Percentiles rank a stretch among this genome's conserved stretches.
phyloP scores from a whole-genome alignment of 92 coral and sea anemone genomes.

The Zoanthus sansibaricus region DNA sequence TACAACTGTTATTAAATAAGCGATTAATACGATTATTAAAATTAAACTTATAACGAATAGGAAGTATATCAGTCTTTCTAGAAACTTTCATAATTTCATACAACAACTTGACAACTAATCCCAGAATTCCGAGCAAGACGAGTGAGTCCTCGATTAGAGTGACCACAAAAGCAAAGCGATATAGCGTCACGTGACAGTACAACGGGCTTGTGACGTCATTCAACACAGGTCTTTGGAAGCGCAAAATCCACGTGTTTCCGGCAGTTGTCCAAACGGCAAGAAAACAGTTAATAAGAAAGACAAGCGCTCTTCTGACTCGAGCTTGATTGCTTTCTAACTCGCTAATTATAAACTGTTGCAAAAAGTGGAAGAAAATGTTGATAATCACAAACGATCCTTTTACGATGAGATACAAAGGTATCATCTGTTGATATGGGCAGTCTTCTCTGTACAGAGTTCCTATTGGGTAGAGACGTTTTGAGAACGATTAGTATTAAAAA shows the following conservation, averaged over 20 bases:
- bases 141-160: conserved; percentile 29
- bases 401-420: conserved; percentile 28
- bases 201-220: conserved; percentile 41
- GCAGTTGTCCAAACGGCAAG: conserved; percentile 40
- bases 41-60: conserved; percentile 9
- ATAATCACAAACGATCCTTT: conserved; percentile 19
- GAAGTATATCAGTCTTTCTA: background rate
- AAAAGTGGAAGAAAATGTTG: conserved; percentile 34
- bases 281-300: conserved; percentile 29
- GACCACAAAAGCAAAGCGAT: conserved; percentile 32
- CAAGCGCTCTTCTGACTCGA: conserved; percentile 17
- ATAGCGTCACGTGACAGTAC: conserved; percentile 42
- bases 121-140: conserved; percentile 40
- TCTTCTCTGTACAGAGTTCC: conserved; percentile 19
- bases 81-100: conserved; percentile 17
- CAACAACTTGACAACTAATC: conserved; percentile 4
- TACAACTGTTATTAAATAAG: background rate
- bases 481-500: too few species aligned
- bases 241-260: conserved; percentile 38
- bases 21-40: background rate
- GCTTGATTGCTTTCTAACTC: conserved; percentile 17
- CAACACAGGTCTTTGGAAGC: conserved; percentile 28
- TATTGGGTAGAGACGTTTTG: background rate
- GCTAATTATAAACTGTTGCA: conserved; percentile 14
- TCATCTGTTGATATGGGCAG: conserved; percentile 42